Percentiles rank a stretch among this genome's conserved stretches.
phyloP scores from a whole-genome alignment of 2,113 vertebrate genomes.

The Phocoena phocoena region DNA sequence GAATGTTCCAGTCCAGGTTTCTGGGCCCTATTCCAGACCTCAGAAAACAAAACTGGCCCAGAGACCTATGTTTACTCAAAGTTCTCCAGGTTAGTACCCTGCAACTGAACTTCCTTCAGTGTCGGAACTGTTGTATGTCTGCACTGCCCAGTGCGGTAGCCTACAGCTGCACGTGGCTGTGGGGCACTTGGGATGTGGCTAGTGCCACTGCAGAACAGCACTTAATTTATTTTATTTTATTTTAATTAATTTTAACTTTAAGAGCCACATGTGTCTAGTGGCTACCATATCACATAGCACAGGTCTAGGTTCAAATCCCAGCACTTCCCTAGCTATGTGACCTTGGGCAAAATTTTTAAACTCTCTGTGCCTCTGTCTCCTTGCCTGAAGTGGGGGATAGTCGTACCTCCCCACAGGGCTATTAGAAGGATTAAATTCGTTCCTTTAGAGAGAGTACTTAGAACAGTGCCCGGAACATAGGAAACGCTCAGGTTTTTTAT shows the following conservation, averaged over 20 bases:
- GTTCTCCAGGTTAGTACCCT: background rate
- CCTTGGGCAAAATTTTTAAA: background rate
- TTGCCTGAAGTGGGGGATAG: background rate
- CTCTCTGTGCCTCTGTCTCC: background rate
- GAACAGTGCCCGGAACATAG: background rate
- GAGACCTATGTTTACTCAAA: background rate
- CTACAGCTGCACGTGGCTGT: background rate
- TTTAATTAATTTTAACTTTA: conserved; percentile 32
- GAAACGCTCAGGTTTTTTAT: background rate
- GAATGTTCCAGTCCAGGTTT: background rate
- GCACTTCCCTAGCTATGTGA: background rate
- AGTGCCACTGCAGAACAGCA: background rate
- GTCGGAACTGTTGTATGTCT: background rate
- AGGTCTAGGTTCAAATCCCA: background rate
- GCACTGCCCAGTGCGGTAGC: fast-evolving
- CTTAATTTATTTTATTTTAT: background rate
- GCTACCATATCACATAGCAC: background rate
- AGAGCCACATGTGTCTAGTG: background rate
- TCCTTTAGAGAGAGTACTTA: background rate
- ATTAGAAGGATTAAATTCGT: background rate
- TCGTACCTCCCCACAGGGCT: background rate
- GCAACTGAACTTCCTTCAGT: background rate
- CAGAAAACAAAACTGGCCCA: background rate
- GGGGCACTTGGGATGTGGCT: background rate
- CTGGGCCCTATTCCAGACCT: background rate